Percentiles rank a stretch among this genome's conserved stretches.
These are phyloP conservation scores for Eulithis prunata DNA, from an alignment of 2,888 invertebrate genomes.

Conservation along the genomic window DNA sequence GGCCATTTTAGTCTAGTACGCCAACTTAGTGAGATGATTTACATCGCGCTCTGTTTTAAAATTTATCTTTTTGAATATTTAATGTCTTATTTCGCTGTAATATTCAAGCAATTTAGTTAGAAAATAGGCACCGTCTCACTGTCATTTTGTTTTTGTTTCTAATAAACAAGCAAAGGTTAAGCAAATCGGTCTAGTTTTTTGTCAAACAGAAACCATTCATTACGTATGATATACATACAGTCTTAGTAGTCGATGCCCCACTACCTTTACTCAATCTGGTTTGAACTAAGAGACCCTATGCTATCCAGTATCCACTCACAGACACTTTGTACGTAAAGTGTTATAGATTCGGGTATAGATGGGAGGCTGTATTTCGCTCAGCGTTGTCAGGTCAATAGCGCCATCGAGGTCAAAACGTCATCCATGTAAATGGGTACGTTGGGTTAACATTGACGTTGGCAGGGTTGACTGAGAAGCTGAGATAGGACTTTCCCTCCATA, in stretches of 20 bases:
- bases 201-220: too few relatives aligned
- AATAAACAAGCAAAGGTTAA: too few relatives aligned
- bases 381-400: conserved; percentile 40
- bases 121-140: background rate
- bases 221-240: too few relatives aligned
- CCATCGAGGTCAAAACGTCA: conserved; percentile 46
- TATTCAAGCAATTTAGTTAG: conserved; percentile 20
- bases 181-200: too few relatives aligned
- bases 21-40: conserved; percentile 56
- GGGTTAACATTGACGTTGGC: conserved; percentile 32
- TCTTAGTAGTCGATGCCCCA: background rate
- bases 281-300: conserved; percentile 15
- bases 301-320: conserved; percentile 4
- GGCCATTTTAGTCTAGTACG: conserved; percentile 64
- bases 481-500: conserved; percentile 24
- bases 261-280: background rate
- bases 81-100: conserved; percentile 25
- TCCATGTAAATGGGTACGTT: conserved; percentile 41
- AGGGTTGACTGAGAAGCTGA: conserved; percentile 35
- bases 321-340: conserved; percentile 9
- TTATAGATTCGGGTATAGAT: conserved; percentile 33
- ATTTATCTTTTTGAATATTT: conserved; percentile 41
- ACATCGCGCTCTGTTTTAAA: conserved; percentile 45
- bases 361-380: conserved; percentile 36
- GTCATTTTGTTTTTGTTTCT: background rate